Percentiles rank a stretch among this genome's conserved stretches.
Conservation (phyloP, 2,797 vertebrate species). For the Crax fasciolata region DNA sequence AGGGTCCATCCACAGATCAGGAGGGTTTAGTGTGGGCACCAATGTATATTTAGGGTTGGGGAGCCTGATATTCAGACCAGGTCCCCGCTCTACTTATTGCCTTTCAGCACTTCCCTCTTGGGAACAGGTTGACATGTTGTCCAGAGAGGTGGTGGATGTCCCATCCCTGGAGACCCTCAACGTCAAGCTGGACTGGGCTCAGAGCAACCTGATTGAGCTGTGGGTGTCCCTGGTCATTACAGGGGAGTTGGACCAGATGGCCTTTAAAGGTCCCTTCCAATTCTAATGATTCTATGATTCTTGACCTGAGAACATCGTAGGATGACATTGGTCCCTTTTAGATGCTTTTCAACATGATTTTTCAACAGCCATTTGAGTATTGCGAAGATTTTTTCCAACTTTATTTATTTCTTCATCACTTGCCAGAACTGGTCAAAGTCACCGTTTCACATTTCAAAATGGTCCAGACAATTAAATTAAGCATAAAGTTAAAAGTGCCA, state of each 20-base stretch:
- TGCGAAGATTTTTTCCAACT: not conserved
- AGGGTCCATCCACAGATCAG: accelerated
- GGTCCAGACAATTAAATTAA: not conserved
- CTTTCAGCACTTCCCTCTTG: not conserved
- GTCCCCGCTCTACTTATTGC: not conserved
- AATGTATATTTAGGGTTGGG: too few relatives aligned
- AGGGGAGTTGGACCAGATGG: too few relatives aligned
- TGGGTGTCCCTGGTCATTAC: too few relatives aligned
- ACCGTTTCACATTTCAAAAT: not conserved
- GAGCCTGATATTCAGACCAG: not conserved
- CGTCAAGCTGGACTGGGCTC: too few relatives aligned
- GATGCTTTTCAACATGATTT: not conserved
- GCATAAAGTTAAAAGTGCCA: not conserved
- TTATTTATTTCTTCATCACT: not conserved
- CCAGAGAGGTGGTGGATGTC: too few relatives aligned
- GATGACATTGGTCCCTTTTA: accelerated
- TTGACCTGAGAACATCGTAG: accelerated
- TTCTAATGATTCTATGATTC: too few relatives aligned
- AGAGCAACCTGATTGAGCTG: too few relatives aligned
- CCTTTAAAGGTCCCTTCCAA: too few relatives aligned
- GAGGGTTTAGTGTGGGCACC: accelerated
- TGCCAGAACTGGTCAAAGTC: not conserved
- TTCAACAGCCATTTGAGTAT: not conserved
- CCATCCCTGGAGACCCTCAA: too few relatives aligned
- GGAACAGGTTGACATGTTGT: too few relatives aligned